A percentile compares a stretch with the other conserved stretches of the same genome.
These are phyloP conservation scores for Cryptocephalus moraei DNA, from an alignment of 2,888 invertebrate species.

Conservation along the genomic window DNA sequence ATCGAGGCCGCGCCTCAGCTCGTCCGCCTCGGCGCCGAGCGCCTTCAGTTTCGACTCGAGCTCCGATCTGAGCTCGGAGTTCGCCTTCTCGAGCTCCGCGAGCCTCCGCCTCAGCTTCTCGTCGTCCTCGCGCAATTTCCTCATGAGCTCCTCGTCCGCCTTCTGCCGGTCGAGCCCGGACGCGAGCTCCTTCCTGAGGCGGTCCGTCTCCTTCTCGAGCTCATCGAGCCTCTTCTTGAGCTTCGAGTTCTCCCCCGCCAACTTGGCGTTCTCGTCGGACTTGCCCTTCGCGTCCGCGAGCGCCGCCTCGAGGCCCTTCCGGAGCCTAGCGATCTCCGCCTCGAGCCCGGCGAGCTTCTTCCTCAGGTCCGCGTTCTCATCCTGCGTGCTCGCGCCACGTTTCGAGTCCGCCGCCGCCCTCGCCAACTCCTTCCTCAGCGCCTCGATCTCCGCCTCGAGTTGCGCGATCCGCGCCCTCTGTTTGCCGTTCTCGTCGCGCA, in stretches of 20 bases:
- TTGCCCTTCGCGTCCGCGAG: constrained; percentile 4
- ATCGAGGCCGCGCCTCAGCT: constrained; percentile 11
- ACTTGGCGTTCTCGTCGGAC: not conserved
- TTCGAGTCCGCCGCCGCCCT: constrained; percentile 6
- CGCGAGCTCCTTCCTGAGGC: constrained; percentile 10
- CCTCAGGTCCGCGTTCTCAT: constrained; percentile 6
- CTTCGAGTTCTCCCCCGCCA: constrained; percentile 10
- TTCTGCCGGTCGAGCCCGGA: constrained; percentile 5
- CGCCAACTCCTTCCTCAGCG: constrained; percentile 13
- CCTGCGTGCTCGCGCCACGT: too few relatives aligned
- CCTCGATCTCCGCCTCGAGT: constrained; percentile 14
- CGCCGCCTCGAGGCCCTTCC: constrained; percentile 10
- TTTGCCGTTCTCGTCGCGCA: constrained; percentile 16
- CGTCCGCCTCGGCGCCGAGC: constrained; percentile 13
- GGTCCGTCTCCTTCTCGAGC: constrained; percentile 12
- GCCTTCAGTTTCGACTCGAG: constrained; percentile 11
- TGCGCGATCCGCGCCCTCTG: constrained; percentile 13
- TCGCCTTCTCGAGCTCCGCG: constrained; percentile 10
- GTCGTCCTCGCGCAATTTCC: constrained; percentile 5
- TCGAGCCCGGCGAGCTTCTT: constrained; percentile 8
- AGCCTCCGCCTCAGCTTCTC: constrained; percentile 2
- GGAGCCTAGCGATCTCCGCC: constrained; percentile 9
- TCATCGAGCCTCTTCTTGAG: constrained; percentile 11
- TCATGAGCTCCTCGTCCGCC: not conserved
- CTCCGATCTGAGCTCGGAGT: constrained; percentile 15